phyloP scores from a whole-genome alignment of 1,140 invertebrate genomes.

The Caenorhabditis latens region DNA sequence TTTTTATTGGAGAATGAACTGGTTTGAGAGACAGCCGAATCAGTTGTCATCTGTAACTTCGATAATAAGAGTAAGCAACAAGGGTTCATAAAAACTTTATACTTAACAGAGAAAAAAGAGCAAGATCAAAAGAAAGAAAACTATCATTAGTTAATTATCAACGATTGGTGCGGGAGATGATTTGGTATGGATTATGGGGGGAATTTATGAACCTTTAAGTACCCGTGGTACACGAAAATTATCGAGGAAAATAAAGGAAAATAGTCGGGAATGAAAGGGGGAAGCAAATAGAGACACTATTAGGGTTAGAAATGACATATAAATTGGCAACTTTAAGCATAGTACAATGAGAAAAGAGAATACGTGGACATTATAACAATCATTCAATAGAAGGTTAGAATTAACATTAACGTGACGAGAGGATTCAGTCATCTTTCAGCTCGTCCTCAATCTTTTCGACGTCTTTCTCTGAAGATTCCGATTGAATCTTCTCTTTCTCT shows the following conservation, averaged over 20 bases:
- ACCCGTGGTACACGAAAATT: conserved; percentile 31
- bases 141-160: conserved; percentile 52
- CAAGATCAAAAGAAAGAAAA: conserved; percentile 16
- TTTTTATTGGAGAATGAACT: too few species aligned
- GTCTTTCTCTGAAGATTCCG: conserved; percentile 1
- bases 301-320: conserved; percentile 44
- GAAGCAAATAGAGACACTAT: conserved; percentile 33
- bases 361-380: not conserved
- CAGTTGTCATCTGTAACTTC: too few species aligned
- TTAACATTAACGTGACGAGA: conserved; percentile 10
- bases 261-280: not conserved
- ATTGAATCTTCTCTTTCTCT: not conserved
- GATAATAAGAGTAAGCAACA: not conserved
- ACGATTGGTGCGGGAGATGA: conserved; percentile 22
- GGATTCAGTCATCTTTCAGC: conserved; percentile 12
- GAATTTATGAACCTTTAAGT: conserved; percentile 21
- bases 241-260: not conserved
- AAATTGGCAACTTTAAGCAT: conserved; percentile 47
- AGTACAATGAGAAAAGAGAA: conserved; percentile 7
- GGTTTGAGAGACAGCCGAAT: too few species aligned
- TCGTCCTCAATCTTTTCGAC: conserved; percentile 8
- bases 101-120: conserved; percentile 38
- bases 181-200: not conserved
- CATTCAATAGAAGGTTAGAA: conserved; percentile 16
- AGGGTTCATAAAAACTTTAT: conserved; percentile 46